Percentiles rank a stretch among this genome's conserved stretches.
Conservation (phyloP, 2,113 vertebrate species). For the Tetraodon nigroviridis region DNA sequence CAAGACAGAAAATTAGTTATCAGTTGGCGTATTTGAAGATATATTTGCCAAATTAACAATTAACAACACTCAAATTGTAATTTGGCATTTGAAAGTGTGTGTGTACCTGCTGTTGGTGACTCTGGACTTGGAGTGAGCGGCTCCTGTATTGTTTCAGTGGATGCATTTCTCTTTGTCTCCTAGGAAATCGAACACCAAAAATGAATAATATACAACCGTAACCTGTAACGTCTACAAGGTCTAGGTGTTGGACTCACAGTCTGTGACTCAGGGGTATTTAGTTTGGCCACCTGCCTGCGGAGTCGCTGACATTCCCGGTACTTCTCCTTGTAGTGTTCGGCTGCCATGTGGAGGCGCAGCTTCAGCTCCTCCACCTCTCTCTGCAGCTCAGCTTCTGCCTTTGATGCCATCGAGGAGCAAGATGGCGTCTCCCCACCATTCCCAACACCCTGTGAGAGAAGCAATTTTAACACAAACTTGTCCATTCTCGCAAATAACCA, state of each 20-base stretch:
- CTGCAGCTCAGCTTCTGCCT: slow-evolving; percentile 89
- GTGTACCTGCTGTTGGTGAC: slow-evolving; percentile 62
- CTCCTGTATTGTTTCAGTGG: slow-evolving; percentile 61
- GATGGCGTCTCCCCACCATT: slow-evolving; percentile 54
- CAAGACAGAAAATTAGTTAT: too few species aligned
- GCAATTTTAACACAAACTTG: background rate
- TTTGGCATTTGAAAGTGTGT: background rate
- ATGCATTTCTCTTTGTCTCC: slow-evolving; percentile 70
- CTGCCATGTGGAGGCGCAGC: slow-evolving; percentile 95
- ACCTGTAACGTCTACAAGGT: slow-evolving; percentile 56
- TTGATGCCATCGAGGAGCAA: slow-evolving; percentile 48
- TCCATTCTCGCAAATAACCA: background rate
- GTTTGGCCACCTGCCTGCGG: slow-evolving; percentile 89
- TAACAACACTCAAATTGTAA: background rate
- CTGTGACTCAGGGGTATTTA: slow-evolving; percentile 75
- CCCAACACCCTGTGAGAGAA: slow-evolving; percentile 54
- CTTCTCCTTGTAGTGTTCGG: slow-evolving; percentile 98
- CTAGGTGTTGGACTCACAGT: slow-evolving; percentile 68
- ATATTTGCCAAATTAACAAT: background rate
- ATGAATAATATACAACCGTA: slow-evolving; percentile 61
- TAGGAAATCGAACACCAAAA: slow-evolving; percentile 30
- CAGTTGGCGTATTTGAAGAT: too few species aligned
- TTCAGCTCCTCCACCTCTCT: slow-evolving; percentile 97
- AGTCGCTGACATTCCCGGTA: slow-evolving; percentile 96
- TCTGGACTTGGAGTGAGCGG: slow-evolving; percentile 60